These are phyloP conservation scores for Acrocyrtus sp. DNA, from an alignment of 2,888 invertebrate species.

Conservation along the genomic window DNA sequence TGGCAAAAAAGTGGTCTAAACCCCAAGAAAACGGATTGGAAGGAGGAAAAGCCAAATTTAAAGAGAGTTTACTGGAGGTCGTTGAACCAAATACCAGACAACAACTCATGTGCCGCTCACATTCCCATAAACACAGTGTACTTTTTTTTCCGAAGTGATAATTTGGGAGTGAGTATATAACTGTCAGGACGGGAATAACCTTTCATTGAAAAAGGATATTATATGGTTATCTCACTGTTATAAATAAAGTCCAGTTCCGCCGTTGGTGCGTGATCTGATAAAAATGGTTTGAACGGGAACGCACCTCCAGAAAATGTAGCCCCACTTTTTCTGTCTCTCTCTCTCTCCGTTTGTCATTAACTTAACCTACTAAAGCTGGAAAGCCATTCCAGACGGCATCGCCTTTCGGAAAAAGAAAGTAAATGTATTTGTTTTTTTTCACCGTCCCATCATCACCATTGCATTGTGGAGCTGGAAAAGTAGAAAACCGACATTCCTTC, in stretches of 20 bases:
- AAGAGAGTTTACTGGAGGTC: conserved; percentile 30
- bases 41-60: too few relatives aligned
- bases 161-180: too few relatives aligned
- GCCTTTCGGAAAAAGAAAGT: conserved; percentile 22
- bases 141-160: too few relatives aligned
- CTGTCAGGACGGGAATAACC: conserved; percentile 19
- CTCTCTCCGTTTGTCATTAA: conserved; percentile 1
- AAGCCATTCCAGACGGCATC: too few relatives aligned
- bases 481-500: too few relatives aligned
- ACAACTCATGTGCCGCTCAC: too few relatives aligned
- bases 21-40: too few relatives aligned
- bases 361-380: conserved; percentile 8
- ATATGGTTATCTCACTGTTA: conserved; percentile 31
- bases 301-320: not conserved
- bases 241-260: conserved; percentile 31
- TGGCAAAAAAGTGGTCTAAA: too few relatives aligned
- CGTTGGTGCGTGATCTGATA: conserved; percentile 36
- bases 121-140: too few relatives aligned
- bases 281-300: conserved; percentile 7
- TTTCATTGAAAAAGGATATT: conserved; percentile 29
- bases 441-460: too few relatives aligned
- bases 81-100: conserved; percentile 26
- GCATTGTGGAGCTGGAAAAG: too few relatives aligned
- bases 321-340: conserved; percentile 19
- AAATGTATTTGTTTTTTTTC: conserved; percentile 17